Conservation (phyloP, 2,113 vertebrate species). For the Gallinago undulata region DNA sequence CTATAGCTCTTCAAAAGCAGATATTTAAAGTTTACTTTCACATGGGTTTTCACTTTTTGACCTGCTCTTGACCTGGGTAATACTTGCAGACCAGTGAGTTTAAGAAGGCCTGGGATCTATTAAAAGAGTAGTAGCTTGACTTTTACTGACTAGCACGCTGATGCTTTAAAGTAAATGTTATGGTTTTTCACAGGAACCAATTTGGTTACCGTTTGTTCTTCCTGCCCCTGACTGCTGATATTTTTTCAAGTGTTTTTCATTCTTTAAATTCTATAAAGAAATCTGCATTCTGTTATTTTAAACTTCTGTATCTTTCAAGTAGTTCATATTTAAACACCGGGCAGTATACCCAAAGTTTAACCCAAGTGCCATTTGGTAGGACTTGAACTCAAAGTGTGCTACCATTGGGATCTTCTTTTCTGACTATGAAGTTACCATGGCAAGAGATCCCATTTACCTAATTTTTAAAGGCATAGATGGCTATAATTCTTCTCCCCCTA, state of each 20-base stretch:
- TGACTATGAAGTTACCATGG: neutral
- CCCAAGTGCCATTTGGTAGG: constrained; percentile 28
- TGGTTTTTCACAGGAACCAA: constrained; percentile 98
- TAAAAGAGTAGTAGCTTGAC: constrained; percentile 87
- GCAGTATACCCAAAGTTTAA: constrained; percentile 54
- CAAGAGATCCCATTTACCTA: neutral
- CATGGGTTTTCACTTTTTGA: constrained; percentile 85
- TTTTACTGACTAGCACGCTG: constrained; percentile 86
- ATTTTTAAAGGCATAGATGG: neutral
- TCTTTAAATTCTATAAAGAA: constrained; percentile 84
- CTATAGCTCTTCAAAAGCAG: constrained; percentile 76
- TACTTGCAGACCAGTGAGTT: constrained; percentile 83
- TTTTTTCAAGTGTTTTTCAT: constrained; percentile 97
- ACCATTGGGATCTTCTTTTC: neutral
- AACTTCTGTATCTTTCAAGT: constrained; percentile 78
- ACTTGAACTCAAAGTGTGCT: constrained; percentile 57
- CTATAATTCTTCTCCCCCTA: neutral
- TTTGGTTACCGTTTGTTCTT: constrained; percentile 93
- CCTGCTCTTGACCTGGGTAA: constrained; percentile 83
- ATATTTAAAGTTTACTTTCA: constrained; percentile 85
- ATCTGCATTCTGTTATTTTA: constrained; percentile 85
- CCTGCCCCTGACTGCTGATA: constrained; percentile 82
- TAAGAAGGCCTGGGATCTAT: constrained; percentile 90
- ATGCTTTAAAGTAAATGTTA: constrained; percentile 97
- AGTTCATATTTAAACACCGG: constrained; percentile 65